Conservation (phyloP, 2,797 vertebrate species). For the Muscicapa comitata region DNA sequence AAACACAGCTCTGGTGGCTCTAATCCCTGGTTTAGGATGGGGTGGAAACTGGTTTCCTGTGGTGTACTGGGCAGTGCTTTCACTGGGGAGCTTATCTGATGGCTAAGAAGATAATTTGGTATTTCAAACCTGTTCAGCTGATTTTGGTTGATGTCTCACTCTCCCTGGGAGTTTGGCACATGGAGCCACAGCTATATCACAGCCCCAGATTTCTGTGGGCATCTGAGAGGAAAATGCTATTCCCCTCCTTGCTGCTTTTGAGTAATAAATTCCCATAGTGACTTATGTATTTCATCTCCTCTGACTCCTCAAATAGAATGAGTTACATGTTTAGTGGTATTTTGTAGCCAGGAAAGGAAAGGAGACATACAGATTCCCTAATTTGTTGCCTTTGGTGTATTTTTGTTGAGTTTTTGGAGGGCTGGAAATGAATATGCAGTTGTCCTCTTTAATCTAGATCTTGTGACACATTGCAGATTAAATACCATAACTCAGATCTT, state of each 20-base stretch:
- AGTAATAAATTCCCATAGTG: not conserved
- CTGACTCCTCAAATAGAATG: not conserved
- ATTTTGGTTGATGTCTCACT: not conserved
- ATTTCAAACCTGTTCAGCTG: not conserved
- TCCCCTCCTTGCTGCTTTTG: not conserved
- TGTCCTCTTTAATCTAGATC: slow-evolving; percentile 43
- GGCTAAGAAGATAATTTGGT: not conserved
- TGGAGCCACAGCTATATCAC: not conserved
- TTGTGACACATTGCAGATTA: slow-evolving; percentile 30
- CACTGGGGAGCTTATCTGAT: not conserved
- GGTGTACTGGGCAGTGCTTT: not conserved
- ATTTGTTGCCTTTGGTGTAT: not conserved
- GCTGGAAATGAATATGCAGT: slow-evolving; percentile 35
- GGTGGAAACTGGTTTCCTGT: not conserved
- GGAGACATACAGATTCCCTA: not conserved
- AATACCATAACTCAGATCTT: slow-evolving; percentile 24
- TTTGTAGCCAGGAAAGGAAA: not conserved
- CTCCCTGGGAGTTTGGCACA: not conserved
- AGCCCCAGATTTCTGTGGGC: not conserved
- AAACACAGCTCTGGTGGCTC: not conserved
- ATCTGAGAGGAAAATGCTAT: not conserved
- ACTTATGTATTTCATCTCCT: slow-evolving; percentile 10
- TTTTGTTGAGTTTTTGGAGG: not conserved
- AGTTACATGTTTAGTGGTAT: not conserved
- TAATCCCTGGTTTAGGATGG: not conserved